Conservation (phyloP, 2,113 vertebrate species). For the Silurus asotus region DNA sequence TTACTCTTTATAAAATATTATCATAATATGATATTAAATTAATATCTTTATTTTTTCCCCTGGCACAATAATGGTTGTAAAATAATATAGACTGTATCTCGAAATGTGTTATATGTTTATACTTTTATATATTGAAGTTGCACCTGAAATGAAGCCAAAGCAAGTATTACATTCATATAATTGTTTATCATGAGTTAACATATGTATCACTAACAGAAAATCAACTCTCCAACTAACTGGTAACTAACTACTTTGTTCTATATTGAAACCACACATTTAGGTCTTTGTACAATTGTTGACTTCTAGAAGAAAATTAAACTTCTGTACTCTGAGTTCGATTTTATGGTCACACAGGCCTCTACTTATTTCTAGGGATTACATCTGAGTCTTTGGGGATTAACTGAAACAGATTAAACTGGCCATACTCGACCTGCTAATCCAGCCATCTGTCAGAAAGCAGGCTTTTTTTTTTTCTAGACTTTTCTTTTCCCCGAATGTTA, state of each 20-base stretch:
- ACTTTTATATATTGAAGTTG: neutral
- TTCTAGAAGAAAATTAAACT: slow-evolving; percentile 52
- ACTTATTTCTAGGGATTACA: slow-evolving; percentile 59
- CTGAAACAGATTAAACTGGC: slow-evolving; percentile 70
- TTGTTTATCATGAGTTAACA: neutral
- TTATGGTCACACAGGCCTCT: slow-evolving; percentile 47
- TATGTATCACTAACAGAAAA: neutral
- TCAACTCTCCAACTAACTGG: neutral
- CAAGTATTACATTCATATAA: neutral
- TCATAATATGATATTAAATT: neutral
- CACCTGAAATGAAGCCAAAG: neutral
- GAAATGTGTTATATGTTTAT: neutral
- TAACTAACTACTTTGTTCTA: neutral
- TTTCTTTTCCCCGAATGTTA: slow-evolving; percentile 53
- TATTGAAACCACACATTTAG: neutral
- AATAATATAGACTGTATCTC: neutral
- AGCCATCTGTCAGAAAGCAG: slow-evolving; percentile 79
- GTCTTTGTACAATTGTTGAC: slow-evolving; percentile 57
- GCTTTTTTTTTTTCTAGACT: neutral
- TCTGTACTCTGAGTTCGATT: slow-evolving; percentile 38
- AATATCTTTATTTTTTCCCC: neutral
- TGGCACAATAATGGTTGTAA: neutral
- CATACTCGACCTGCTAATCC: slow-evolving; percentile 71
- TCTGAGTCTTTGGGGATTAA: slow-evolving; percentile 70
- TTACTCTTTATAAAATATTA: neutral